Evolutionary conservation across 2,113 vertebrate species (phyloP).

Genomic region (Strix uralensis): DNA sequence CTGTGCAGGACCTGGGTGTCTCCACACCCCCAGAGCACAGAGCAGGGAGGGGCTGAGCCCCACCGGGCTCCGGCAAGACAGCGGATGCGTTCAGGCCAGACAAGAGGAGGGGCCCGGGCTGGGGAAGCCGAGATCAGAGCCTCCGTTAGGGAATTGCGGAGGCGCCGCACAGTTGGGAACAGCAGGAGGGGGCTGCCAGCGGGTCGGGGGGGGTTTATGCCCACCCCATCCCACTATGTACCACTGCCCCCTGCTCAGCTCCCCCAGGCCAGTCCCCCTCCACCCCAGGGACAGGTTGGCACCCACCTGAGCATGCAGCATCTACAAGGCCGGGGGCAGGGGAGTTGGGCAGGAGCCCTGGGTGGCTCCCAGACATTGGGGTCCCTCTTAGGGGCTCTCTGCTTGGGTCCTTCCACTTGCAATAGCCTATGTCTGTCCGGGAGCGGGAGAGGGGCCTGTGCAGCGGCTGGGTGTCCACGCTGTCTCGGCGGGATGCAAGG

Average conservation of each 20-base stretch:
- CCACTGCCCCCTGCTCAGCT: not conserved
- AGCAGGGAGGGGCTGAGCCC: not conserved
- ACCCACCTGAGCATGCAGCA: conserved; percentile 52
- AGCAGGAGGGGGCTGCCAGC: not conserved
- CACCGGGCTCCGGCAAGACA: accelerated
- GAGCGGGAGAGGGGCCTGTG: not conserved
- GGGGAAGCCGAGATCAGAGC: not conserved
- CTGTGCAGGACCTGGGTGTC: not conserved
- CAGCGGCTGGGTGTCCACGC: not conserved
- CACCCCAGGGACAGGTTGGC: not conserved
- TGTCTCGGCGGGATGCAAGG: not conserved
- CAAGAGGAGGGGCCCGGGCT: not conserved
- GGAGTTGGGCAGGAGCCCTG: not conserved
- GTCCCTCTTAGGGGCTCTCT: not conserved
- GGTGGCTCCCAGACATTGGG: not conserved
- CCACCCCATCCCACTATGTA: not conserved
- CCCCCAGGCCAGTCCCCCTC: not conserved
- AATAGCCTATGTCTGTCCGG: not conserved
- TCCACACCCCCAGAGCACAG: not conserved
- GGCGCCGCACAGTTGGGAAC: accelerated
- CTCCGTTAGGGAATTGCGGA: not conserved
- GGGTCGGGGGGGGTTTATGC: not conserved
- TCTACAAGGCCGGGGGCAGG: not conserved
- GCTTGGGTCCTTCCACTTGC: not conserved
- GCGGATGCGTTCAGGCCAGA: not conserved